Conservation (phyloP, 2,113 vertebrate genomes). For the Pedionomus torquatus region DNA sequence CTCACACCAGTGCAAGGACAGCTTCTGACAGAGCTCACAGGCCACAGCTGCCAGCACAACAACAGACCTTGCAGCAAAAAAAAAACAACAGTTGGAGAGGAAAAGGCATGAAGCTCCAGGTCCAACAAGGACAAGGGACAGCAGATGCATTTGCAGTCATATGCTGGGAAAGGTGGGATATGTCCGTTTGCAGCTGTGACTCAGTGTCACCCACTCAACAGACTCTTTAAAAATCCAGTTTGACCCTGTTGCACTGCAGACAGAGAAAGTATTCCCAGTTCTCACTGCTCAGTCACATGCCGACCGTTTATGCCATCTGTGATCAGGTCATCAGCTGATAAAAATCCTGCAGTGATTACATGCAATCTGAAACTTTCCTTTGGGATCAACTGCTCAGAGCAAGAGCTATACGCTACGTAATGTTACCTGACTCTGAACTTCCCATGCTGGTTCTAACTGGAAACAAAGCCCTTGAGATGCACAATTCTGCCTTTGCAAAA, state of each 20-base stretch:
- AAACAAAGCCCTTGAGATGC: not conserved
- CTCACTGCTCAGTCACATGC: not conserved
- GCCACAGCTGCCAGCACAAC: not conserved
- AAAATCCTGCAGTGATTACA: not conserved
- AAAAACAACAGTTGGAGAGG: accelerated
- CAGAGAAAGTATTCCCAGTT: not conserved
- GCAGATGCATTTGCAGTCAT: not conserved
- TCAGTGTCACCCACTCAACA: not conserved
- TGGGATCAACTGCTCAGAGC: not conserved
- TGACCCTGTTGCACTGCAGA: not conserved
- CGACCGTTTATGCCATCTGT: not conserved
- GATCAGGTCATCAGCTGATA: not conserved
- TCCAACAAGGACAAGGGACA: no score
- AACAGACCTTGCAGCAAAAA: not conserved
- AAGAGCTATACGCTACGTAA: not conserved
- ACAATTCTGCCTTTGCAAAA: not conserved
- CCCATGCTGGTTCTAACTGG: not conserved
- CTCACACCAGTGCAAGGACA: not conserved
- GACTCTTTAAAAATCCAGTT: not conserved
- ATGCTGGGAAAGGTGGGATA: not conserved
- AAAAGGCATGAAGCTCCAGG: not conserved
- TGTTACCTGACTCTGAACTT: not conserved
- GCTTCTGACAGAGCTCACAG: not conserved
- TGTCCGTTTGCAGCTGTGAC: not conserved
- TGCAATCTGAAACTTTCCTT: not conserved